Conservation (phyloP, 2,797 vertebrate species). For the Distichodus sexfasciatus region DNA sequence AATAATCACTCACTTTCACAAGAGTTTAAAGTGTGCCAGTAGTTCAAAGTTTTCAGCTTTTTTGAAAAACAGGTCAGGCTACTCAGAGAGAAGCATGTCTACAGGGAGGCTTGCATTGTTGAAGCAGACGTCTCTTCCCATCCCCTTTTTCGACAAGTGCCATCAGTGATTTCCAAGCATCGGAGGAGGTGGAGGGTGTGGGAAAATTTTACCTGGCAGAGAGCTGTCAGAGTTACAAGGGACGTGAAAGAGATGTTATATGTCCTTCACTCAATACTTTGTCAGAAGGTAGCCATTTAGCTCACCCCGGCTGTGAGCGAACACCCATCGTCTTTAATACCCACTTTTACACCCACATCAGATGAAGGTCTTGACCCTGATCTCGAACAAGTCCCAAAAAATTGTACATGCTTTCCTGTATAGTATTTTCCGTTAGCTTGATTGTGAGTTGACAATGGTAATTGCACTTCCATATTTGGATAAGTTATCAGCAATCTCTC, state of each 20-base stretch:
- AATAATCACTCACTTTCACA: too few relatives aligned
- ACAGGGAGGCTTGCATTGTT: too few relatives aligned
- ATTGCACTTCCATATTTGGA: not conserved
- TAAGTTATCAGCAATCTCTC: not conserved
- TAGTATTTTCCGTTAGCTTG: too few relatives aligned
- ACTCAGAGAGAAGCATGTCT: too few relatives aligned
- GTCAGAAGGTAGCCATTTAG: conserved; percentile 43
- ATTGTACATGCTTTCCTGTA: too few relatives aligned
- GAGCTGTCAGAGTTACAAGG: conserved; percentile 68
- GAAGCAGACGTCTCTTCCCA: too few relatives aligned
- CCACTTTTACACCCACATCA: not conserved
- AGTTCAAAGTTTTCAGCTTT: conserved; percentile 30
- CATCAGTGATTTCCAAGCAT: conserved; percentile 50
- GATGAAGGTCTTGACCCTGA: conserved; percentile 8
- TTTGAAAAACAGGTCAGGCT: conserved; percentile 40
- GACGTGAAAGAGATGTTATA: conserved; percentile 57
- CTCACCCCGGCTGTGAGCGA: conserved; percentile 19
- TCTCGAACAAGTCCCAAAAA: conserved; percentile 14
- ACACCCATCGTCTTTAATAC: conserved; percentile 14
- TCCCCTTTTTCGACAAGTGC: conserved; percentile 55
- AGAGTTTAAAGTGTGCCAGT: too few relatives aligned
- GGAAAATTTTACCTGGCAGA: conserved; percentile 73
- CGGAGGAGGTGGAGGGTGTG: conserved; percentile 63
- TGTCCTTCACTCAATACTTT: conserved; percentile 53
- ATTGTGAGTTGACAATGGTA: too few relatives aligned